Evolutionary conservation across 2,113 vertebrate species (phyloP), one percentile per base, ranked within the genome.

Genomic region (Phrynosoma platyrhinos): DNA sequence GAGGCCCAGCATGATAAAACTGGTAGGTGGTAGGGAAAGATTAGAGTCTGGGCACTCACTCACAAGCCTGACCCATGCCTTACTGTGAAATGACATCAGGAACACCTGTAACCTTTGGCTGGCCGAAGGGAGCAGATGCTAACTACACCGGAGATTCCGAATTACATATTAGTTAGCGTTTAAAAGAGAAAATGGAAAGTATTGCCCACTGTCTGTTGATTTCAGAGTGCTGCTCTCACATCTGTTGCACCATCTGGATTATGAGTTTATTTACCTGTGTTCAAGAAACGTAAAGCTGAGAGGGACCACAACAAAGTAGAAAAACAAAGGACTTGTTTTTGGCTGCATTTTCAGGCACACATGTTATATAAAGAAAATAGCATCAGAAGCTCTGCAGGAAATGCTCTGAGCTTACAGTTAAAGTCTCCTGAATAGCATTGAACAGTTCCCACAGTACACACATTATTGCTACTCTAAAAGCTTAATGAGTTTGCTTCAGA

Each of bases 311-410:
- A 98, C 98, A 99, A 99, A 98, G 98, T 97, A 96, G 97, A 97
- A 97, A 97, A 97, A 97, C 98, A 99, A 99, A 98, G 98, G 97
- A 96, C 97, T 98, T 97, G 96, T 98, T 98, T 98, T 98, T 99
- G 98, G 98, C 98, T 97, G 95, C 94, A 97, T 97, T 98, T 97
- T 97, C 97, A 97, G 95, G 97, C 98, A 99, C 98, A 99, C 98
- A 99, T 99, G 98, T 99, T 99, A 98, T 99, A 98, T 99, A 98
- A 99, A 99, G 98, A 99, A 98, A 98, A 98, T 98, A 98, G 98
- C 98, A 99, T 99, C 98, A 98, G 98, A 98, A 97, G 96, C 98
- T 97, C 98, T 98, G 99, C 98, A 97, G 98, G 98, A 98, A 98
- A 97, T 98, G 97, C 97, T 98, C 97, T 96, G 97, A 98, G 97